These are phyloP conservation scores for Zaprionus ornatus DNA, from an alignment of 1,140 invertebrate genomes.

Conservation along the genomic window DNA sequence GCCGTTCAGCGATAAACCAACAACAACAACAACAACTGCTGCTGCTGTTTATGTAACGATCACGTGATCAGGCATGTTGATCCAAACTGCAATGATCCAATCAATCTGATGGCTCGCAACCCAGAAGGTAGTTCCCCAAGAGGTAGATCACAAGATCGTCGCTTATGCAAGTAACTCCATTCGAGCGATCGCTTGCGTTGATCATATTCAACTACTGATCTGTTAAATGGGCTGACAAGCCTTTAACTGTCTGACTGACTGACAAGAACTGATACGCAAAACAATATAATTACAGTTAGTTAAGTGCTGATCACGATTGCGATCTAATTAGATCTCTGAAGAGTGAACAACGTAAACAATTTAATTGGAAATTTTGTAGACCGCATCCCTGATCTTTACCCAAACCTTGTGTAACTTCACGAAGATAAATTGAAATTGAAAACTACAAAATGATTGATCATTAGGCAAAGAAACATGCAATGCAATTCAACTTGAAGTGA, in stretches of 20 bases:
- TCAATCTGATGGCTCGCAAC: not conserved
- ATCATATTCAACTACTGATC: not conserved
- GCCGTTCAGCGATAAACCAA: conserved; percentile 18
- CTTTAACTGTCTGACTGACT: not conserved
- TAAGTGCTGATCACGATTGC: not conserved
- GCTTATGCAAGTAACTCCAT: not conserved
- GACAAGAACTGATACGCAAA: not conserved
- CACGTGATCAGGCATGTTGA: conserved; percentile 12
- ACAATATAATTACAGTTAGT: not conserved
- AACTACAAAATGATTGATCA: not conserved
- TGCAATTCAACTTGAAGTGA: not conserved
- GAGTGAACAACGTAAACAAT: not conserved
- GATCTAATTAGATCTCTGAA: not conserved
- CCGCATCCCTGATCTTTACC: not conserved
- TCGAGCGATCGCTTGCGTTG: not conserved
- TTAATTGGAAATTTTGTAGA: no score
- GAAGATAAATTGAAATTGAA: not conserved
- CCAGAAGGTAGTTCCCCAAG: conserved; percentile 16
- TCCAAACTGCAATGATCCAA: not conserved
- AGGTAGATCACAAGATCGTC: not conserved
- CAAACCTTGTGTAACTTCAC: not conserved
- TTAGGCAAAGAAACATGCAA: not conserved
- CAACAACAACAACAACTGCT: not conserved
- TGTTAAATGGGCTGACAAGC: not conserved
- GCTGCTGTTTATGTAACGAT: conserved; percentile 19